Evolutionary conservation across 2,113 vertebrate species (phyloP).

Genomic region (Indicator maculatus): DNA sequence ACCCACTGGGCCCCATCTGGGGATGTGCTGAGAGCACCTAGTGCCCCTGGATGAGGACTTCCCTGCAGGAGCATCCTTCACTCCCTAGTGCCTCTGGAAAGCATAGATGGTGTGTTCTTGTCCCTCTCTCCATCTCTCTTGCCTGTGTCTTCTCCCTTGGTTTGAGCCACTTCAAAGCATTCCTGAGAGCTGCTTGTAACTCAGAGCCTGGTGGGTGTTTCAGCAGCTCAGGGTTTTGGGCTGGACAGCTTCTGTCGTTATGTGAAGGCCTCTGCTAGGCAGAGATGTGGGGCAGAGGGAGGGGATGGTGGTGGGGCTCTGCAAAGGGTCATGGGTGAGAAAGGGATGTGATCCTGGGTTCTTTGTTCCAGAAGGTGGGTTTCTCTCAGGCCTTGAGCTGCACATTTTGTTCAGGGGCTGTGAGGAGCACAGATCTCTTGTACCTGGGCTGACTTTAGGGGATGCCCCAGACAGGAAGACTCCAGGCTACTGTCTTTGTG

Average conservation of each 20-base stretch:
- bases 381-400: not conserved
- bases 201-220: not conserved
- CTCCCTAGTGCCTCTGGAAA: not conserved
- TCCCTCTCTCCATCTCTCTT: not conserved
- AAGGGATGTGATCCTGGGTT: not conserved
- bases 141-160: not conserved
- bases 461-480: fast-evolving
- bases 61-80: not conserved
- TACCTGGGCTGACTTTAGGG: not conserved
- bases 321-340: fast-evolving
- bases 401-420: fast-evolving
- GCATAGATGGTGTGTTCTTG: fast-evolving
- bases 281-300: not conserved
- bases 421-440: not conserved
- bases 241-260: not conserved
- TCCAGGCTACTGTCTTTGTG: not conserved
- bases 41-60: not conserved
- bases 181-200: not conserved
- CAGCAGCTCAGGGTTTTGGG: not conserved
- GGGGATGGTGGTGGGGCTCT: not conserved
- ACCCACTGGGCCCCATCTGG: fast-evolving
- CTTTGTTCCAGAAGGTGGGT: not conserved
- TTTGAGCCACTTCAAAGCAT: constrained; percentile 59
- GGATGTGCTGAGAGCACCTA: not conserved
- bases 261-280: not conserved